A percentile compares a stretch with the other conserved stretches of the same genome.
Conservation (phyloP, 2,113 vertebrate genomes). For the Lepus americanus region DNA sequence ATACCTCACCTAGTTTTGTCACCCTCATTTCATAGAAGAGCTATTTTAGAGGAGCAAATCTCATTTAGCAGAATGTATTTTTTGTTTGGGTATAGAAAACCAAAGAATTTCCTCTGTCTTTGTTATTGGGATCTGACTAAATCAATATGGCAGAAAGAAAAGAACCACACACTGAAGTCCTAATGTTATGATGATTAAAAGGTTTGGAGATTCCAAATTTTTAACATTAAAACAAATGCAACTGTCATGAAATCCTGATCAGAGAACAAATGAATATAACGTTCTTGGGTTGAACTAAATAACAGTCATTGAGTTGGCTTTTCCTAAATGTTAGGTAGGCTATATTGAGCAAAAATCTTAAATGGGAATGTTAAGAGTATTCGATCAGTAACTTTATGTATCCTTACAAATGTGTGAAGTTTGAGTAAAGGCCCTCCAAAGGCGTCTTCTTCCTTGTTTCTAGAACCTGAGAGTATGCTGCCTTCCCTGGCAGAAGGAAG, state of each 20-base stretch:
- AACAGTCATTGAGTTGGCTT: not conserved
- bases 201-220: not conserved
- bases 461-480: not conserved
- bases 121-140: not conserved
- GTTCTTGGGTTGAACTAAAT: constrained; percentile 11
- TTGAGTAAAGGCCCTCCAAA: not conserved
- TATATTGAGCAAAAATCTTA: not conserved
- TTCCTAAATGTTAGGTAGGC: not conserved
- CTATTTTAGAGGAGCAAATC: constrained; percentile 44
- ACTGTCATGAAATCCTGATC: not conserved
- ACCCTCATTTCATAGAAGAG: constrained; percentile 4
- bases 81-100: constrained; percentile 29
- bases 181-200: not conserved
- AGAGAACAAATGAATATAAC: not conserved
- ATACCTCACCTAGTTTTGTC: constrained; percentile 1
- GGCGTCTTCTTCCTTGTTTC: not conserved
- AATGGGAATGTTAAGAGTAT: not conserved
- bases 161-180: not conserved
- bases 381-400: not conserved
- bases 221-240: constrained; percentile 39
- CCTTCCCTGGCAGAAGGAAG: not conserved
- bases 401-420: not conserved
- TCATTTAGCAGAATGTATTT: constrained; percentile 24
- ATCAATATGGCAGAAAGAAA: not conserved
- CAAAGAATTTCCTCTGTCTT: not conserved